phyloP scores from a whole-genome alignment of 2,797 vertebrate genomes.

The Lutjanus campechanus region DNA sequence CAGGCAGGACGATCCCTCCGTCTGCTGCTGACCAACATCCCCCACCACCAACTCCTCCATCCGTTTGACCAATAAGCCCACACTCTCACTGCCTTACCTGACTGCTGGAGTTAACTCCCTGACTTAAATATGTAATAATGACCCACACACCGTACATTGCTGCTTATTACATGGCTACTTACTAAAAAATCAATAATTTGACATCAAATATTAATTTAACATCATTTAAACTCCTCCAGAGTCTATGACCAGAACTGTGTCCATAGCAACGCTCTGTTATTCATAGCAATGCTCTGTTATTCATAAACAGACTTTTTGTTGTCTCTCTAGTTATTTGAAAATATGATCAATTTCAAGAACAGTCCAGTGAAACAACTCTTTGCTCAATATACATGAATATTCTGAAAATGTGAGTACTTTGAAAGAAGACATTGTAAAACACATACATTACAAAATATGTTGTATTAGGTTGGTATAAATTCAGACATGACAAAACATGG shows the following conservation, averaged over 20 bases:
- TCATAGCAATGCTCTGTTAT: no score
- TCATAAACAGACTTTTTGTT: not conserved
- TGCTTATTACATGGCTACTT: no score
- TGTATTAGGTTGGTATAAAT: no score
- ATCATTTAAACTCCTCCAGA: no score
- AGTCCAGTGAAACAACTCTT: not conserved
- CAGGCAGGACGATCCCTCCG: slow-evolving; percentile 35
- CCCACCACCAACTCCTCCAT: not conserved
- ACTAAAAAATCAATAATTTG: no score
- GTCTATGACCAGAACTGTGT: no score
- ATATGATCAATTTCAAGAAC: not conserved
- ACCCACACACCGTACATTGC: no score
- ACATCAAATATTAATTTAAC: no score
- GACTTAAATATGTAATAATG: not conserved
- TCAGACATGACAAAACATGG: not conserved
- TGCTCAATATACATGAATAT: not conserved
- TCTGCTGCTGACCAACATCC: slow-evolving; percentile 25
- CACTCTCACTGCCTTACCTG: slow-evolving; percentile 41
- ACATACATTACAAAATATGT: not conserved
- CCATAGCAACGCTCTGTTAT: no score
- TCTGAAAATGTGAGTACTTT: not conserved
- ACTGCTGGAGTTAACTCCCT: not conserved
- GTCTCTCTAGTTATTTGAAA: not conserved
- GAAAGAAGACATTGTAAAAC: not conserved
- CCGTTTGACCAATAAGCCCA: slow-evolving; percentile 16